phyloP scores from a whole-genome alignment of 2,113 vertebrate species.

The Anguilla japonica region DNA sequence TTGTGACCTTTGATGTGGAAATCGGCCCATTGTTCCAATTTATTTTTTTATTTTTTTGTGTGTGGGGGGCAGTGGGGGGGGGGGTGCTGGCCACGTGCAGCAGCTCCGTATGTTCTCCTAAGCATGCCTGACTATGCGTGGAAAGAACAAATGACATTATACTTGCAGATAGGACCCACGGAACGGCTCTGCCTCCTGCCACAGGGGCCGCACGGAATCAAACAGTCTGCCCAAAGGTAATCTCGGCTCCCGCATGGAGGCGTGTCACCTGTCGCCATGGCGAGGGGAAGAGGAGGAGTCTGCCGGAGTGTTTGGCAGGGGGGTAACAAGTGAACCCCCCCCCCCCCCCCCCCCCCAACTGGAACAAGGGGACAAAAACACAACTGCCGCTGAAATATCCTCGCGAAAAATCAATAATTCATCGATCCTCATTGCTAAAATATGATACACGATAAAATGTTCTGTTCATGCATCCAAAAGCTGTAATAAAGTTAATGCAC shows the following conservation, averaged over 20 bases:
- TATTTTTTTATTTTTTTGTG: background rate
- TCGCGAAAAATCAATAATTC: background rate
- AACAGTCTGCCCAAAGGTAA: background rate
- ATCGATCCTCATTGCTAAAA: background rate
- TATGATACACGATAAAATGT: no score
- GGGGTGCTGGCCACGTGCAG: background rate
- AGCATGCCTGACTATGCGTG: background rate
- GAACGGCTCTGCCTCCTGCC: background rate
- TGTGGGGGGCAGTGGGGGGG: no score
- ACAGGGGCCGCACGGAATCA: background rate
- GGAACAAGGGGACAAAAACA: background rate
- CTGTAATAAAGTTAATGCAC: no score
- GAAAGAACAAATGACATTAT: slow-evolving; percentile 4
- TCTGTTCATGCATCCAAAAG: no score
- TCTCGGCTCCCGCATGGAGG: background rate
- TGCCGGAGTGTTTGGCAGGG: background rate
- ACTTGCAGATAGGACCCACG: background rate
- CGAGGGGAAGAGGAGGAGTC: background rate
- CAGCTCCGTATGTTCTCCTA: background rate
- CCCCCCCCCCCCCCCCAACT: background rate
- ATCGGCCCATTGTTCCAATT: slow-evolving; percentile 1
- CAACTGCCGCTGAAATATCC: background rate
- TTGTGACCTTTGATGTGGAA: slow-evolving; percentile 6
- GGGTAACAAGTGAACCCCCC: background rate
- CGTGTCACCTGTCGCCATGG: background rate